Base-by-base conservation (phyloP, 2,113 vertebrate genomes). In the Etia nguti region DNA sequence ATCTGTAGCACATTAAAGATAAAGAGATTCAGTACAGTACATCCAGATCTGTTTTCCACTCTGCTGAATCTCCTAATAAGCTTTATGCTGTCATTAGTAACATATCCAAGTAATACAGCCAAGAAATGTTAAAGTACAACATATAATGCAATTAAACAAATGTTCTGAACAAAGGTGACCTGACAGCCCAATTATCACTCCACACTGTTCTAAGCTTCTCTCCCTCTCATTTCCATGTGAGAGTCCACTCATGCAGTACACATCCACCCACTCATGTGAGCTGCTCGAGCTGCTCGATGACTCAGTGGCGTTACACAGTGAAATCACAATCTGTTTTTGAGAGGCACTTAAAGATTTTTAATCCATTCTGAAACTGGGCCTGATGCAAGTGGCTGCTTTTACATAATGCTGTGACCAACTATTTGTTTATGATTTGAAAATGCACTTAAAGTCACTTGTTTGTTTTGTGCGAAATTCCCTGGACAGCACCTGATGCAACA, bases 291-390 rank as follows among this genome's bases (percentile, higher is more conserved):
- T 65, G 87, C 85, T 70, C 15, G 59, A 82, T 92, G 90, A 94
- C 55, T 93, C 94, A 92, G 91, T 83, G 31, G 81, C 48, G 1
- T 46, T 84, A 20, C 82, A 36, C 77, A n/a, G 85, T 46, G 82
- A 82, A 93, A 88, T 90, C 92, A 80, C 93, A 92, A 82, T 89
- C 91, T 92, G 91, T 84, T 89, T 89, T 62, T 24, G 86, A 94
- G 90, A 92, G 89, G 50, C 65, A 82, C 88, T 93, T 57, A 77
- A 79, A 88, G 26, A 86, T 85, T 36, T 81, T 89, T 81, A 89
- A 89, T 87, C 85, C 89, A 46, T 83, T 62, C 79, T 34, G 86
- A 91, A 90, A 89, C 60, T 70, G 80, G 65, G 31, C 52, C 38
- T 31, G 77, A 91, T 90, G 65, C 85, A 81, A 88, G 85, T 29